Evolutionary conservation across 1,140 invertebrate species (phyloP), one percentile per base, ranked within the genome.

Genomic region (Grapholita molesta): DNA sequence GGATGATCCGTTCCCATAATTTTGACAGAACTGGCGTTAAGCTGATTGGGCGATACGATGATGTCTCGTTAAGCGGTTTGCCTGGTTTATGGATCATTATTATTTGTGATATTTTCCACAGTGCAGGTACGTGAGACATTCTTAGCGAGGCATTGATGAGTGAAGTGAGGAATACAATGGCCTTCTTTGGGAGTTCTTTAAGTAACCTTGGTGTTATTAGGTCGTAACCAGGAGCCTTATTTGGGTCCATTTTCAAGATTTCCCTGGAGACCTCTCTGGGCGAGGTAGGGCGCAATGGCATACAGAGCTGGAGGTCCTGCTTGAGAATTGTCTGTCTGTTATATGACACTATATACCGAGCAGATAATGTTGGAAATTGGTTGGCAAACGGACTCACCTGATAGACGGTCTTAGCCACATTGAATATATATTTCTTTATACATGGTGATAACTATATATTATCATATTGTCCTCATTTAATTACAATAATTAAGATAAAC

Each of bases 171-270:
- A 30, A 30, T 7, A 7, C 7, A 30, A 30, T 30, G 28, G 3
- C 3, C 7, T 30, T 30, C 28, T 7, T 30, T 7, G 28, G 28
- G 3, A 30, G 28, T 7, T 30, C 7, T 30, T 30, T 30, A 3
- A 30, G 28, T n/a, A n/a, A n/a, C 61, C 69, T 48, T 61, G 72
- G 71, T 11, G 55, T 53, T 2, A 74, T 70, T 1, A 70, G 21
- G 12, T 77, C 72, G 48, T 55, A 75, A 0, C 73, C 76, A 9
- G 68, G 72, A 30, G 71, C 65, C 64, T 73, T 73, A 1, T 67
- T 67, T 15, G 55, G 38, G 1, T 69, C 21, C 11, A 67, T 11
- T 0, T 0, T 18, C 0, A 9, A 32, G 12, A 73, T 67, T 4
- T 23, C 15, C 5, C 42, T 65, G 1, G 7, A 33, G 6, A 73